A percentile compares a stretch with the other conserved stretches of the same genome.
Evolutionary conservation across 2,113 vertebrate species (phyloP).

Genomic region (Nannospalax galili): DNA sequence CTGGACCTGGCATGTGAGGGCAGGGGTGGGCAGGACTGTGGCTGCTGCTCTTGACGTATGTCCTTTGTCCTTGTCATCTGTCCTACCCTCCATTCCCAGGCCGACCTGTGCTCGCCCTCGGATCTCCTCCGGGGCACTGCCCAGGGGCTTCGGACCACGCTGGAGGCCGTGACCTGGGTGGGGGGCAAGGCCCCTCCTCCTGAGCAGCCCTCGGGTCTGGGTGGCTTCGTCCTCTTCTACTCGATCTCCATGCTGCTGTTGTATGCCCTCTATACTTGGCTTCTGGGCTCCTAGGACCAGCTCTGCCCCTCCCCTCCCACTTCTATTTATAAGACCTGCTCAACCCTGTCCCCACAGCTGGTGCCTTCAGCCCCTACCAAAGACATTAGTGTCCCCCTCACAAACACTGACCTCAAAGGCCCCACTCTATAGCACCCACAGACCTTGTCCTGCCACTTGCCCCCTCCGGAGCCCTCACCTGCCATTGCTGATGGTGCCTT

Average conservation of each 20-base stretch:
- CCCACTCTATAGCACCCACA: constrained; percentile 58
- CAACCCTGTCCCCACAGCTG: not conserved
- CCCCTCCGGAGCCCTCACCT: not conserved
- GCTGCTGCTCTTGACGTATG: constrained; percentile 44
- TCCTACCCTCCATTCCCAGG: constrained; percentile 82
- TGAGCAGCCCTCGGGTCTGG: constrained; percentile 80
- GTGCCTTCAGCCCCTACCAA: constrained; percentile 80
- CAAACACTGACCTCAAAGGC: constrained; percentile 73
- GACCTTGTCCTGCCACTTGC: constrained; percentile 47
- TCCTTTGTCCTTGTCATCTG: constrained; percentile 70
- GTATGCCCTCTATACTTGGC: constrained; percentile 82
- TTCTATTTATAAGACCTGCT: constrained; percentile 74
- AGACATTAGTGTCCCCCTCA: constrained; percentile 71
- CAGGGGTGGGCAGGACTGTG: constrained; percentile 40
- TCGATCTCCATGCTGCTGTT: constrained; percentile 89
- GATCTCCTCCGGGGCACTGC: constrained; percentile 91
- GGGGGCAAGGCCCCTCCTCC: constrained; percentile 70
- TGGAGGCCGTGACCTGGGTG: constrained; percentile 85
- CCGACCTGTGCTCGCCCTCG: constrained; percentile 88
- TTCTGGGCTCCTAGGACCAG: constrained; percentile 73
- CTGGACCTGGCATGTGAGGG: constrained; percentile 46
- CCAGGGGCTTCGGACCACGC: constrained; percentile 87
- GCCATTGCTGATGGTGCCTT: constrained; percentile 61
- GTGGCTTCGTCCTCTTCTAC: constrained; percentile 93
- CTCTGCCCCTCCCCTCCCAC: not conserved